Evolutionary conservation across 2,113 vertebrate species (phyloP), one percentile per base, ranked within the genome.

Genomic region (Crotalus viridis): DNA sequence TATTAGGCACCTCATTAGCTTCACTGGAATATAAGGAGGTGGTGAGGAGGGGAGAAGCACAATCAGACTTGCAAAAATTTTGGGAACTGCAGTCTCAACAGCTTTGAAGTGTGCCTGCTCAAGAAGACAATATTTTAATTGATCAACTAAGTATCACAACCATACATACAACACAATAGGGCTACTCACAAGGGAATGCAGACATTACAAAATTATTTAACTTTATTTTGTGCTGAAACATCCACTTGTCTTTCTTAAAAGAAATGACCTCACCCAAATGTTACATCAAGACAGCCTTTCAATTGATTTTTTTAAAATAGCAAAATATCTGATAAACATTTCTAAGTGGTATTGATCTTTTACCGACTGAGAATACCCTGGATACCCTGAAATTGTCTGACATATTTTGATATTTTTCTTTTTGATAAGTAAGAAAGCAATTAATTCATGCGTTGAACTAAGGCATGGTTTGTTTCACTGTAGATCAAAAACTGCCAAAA

Each of bases 241-340:
- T 52, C 86, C 17, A 39, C n/a, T 39, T 74, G 69, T 33, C 69
- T 19, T 87, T 87, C n/a, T 87, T 87, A 48, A 87, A 48, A 48
- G 13, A 87, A 48, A 87, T 48, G 10, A 87, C 86, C 48, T 51
- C 86, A 51, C 26, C 12, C 86, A 87, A 87, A 87, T 52, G 48
- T 15, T 87, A 28, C 43, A 87, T 87, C 5, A 15, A 33, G 48
- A 87, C 13, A 52, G 86, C 13, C 10, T 52, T 43, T 87, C 3
- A 87, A 87, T 28, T 87, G 22, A 87, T 87, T 87, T 51, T 28
- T 52, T 21, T 9, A 3, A 87, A 87, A 52, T 52, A 87, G 48
- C 86, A 87, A 87, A 87, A 52, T 87, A 87, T 87, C 48, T 51
- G 48, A n/a, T 87, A 28, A 13, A 81, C 74, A 81, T 81, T 81